Base-by-base conservation (phyloP, 2,888 invertebrate genomes). In the Drosophila prolongata region DNA sequence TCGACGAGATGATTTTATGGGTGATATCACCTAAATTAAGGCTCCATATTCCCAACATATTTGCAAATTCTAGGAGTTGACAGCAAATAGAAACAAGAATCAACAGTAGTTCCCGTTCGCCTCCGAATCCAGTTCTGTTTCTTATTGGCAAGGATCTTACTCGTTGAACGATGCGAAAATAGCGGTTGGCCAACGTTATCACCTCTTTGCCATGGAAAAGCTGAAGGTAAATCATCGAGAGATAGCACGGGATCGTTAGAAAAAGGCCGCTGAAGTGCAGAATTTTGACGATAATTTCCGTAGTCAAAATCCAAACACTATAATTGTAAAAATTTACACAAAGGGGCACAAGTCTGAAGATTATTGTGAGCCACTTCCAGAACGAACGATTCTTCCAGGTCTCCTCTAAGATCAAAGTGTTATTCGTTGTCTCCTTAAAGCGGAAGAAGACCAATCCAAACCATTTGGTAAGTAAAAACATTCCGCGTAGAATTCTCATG, bases 201-300 rank as follows among this genome's bases (percentile, higher is more conserved):
- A 56, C 6, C n/a, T 44, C 27, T 6, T 35, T 1, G 6, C 35
- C 27, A 6, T 37, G 9, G 1, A 44, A 27, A 6, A 16, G 1
- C 16, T 56, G 56, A 16, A 56, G 35, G 8, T 37, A 11, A 3
- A 37, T 1, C 16, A 44, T 82, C 4, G 76, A 80, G 34, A 72
- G 6, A 38, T 49, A 77, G 3, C 86, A 84, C 42, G 67, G 70
- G 14, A 27, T 27, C 1, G 11, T 9, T 6, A 27, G 5, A 4
- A 44, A 2, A 1, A 60, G 9, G 2, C 16, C 5, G 10, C 14
- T 4, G 13, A 1, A 16, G 16, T 60, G 43, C 14, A 37, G 5
- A 3, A 60, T 2, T 19, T 1, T 1, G 1, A 44, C 0, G 6
- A 43, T 6, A 2, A 1, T 13, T 34, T 43, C 27, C 1, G 3